Base-by-base conservation (phyloP, 2,888 invertebrate genomes). In the Diadromus collaris region DNA sequence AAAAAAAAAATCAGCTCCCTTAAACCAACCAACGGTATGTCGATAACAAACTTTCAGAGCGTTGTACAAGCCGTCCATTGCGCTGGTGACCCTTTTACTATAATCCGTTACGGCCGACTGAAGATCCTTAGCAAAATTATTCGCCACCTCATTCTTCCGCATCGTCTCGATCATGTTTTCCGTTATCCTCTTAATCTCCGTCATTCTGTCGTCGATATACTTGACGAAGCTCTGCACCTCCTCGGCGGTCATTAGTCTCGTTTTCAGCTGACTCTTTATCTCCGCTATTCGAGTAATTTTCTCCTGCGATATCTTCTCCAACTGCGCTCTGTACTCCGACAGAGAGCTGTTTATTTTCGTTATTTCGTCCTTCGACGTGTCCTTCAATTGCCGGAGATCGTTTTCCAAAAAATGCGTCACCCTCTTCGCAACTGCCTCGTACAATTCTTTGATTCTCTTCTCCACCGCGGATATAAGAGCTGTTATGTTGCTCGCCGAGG, bases 351-450 rank as follows among this genome's bases (percentile, higher is more conserved):
- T 78, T 1, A 72, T 54, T 38, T 79, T 82, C 34, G 64, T 60
- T 21, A 80, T 68, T 58, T 83, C 82, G 19, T 80, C 80, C 21
- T 78, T 81, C n/a, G 83, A 79, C n/a, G 78, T 48, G 72, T 74
- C 54, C 27, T 81, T 80, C 46, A 81, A 76, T 46, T 67, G 58
- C n/a, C 21, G 32, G 19, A 80, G 29, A 58, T 83, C 81, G 21
- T 82, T 80, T 0, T 78, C 75, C 46, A 79, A 34, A 51, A 83
- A 81, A 41, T 78, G 27, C 9, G 67, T 29, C 19, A 83, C 72
- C 64, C 75, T 74, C 29, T 72, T 76, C 5, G 72, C 9, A 6
- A 82, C 64, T 60, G 70, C 76, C 2, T 61, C 76, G 48, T 75
- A 79, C 27, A 82, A 73, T 58, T 78, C 78, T 60, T 70, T 76